Base-by-base conservation (phyloP, 1,140 invertebrate genomes). In the Zaprionus africanus region DNA sequence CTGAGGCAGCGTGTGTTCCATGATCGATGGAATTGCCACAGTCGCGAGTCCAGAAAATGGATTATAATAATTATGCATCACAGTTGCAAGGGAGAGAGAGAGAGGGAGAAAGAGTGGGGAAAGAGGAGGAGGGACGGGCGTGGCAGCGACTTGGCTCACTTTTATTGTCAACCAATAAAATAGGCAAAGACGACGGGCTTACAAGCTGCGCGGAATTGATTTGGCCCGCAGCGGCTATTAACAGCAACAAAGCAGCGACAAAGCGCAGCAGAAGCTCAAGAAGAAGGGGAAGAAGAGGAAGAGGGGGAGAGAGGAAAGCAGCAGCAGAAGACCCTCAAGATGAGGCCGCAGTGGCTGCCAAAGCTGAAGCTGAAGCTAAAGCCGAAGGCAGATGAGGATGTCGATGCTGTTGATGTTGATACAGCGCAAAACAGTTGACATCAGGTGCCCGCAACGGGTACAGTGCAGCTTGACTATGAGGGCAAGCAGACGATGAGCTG, bases 101-200 rank as follows among this genome's bases (percentile, higher is more conserved):
- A 31, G 7, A 31, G 28, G 7, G 7, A 31, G 7, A 31, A 6
- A 22, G 22, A 22, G 22, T 2, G 6, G 28, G 0, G 28, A 9
- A 31, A 31, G 28, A 15, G 26, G 46, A 12, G 28, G 19, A n/a
- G 26, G 31, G 72, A 17, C 24, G 19, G 53, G 36, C 41, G 31
- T 24, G 15, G 31, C 64, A 53, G 34, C 26, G 46, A 61, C 54
- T 78, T 70, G 81, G 76, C 81, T 84, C 78, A 79, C 85, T 88
- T 90, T 90, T 79, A 88, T 90, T 88, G 85, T 88, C 85, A 88
- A 84, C 85, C 85, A 76, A 90, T 90, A 85, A 75, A 90, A 81
- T 76, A 74, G 78, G 68, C 80, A 87, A 67, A 74, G 80, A 78
- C 66, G 68, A 59, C 73, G 64, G 66, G 67, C 75, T 68, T 76